Base-by-base conservation (phyloP, 2,888 invertebrate species). In the Zaprionus lineosus region DNA sequence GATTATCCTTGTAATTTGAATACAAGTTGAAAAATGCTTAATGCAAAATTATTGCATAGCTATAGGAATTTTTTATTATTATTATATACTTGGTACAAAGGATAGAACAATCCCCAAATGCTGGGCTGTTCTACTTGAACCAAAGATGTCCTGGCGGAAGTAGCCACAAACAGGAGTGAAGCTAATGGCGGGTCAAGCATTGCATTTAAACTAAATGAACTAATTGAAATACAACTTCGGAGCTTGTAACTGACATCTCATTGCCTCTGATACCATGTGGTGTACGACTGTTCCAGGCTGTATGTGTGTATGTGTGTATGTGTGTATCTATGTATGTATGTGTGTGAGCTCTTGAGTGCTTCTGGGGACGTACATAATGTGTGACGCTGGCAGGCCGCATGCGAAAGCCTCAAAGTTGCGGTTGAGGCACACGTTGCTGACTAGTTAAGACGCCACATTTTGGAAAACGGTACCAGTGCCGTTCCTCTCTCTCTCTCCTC, bases 201-300 rank as follows among this genome's bases (percentile, higher is more conserved):
- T 29, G 36, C n/a, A 40, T 6, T 41, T 11, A 24, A 34, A 36
- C 40, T 39, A 61, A 61, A 40, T 52, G 21, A 64, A 57, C 60
- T 77, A 74, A 77, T 74, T 69, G 55, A 69, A 78, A 60, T 39
- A 39, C 55, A 70, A 51, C 36, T 65, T 37, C 44, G 29, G 12
- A 31, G 37, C 31, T 40, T 48, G 18, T 21, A 14, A 19, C 16
- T 36, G 46, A 21, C 52, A 52, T 21, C 11, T 31, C 8, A 16
- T 11, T 5, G 21, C 1, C 19, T 15, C 15, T n/a, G n/a, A n/a
- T n/a, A n/a, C n/a, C n/a, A n/a, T n/a, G 21, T 5, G 7, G 7
- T 21, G 3, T 21, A 21, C 21, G 21, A 21, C 21, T 21, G 21
- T 5, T 3, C n/a, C n/a, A n/a, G n/a, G n/a, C n/a, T 41, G 9